These are phyloP conservation scores for Gambusia affinis DNA, from an alignment of 2,113 vertebrate species.

Conservation along the genomic window DNA sequence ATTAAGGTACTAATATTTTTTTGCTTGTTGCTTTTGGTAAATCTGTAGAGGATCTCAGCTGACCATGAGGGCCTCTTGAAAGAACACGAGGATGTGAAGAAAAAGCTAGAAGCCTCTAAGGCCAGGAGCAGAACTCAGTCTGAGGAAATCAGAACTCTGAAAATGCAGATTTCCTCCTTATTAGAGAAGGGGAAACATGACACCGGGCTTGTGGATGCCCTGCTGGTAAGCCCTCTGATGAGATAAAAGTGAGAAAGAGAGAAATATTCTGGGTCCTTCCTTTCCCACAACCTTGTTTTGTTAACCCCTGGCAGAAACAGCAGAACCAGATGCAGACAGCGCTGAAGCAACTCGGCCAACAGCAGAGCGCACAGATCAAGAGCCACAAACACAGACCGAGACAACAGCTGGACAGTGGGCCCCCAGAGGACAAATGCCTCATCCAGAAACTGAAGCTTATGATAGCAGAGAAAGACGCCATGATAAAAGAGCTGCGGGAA, in stretches of 20 bases:
- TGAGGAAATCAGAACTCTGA: conserved; percentile 84
- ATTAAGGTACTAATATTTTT: no score
- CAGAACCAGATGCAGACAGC: conserved; percentile 87
- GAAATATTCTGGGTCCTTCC: neutral
- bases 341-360: conserved; percentile 79
- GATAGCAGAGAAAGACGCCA: conserved; percentile 82
- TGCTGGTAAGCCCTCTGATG: conserved; percentile 82
- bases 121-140: conserved; percentile 86
- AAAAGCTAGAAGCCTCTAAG: conserved; percentile 82
- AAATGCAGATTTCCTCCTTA: conserved; percentile 84
- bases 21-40: neutral
- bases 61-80: conserved; percentile 83
- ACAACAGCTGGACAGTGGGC: conserved; percentile 65
- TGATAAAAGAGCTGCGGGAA: conserved; percentile 80
- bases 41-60: conserved; percentile 76
- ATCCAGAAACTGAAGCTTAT: conserved; percentile 79
- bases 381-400: conserved; percentile 52
- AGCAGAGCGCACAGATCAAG: conserved; percentile 67
- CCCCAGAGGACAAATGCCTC: conserved; percentile 71
- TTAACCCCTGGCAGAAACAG: conserved; percentile 80
- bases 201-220: conserved; percentile 86
- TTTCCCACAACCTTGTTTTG: neutral
- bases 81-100: conserved; percentile 84
- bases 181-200: conserved; percentile 90
- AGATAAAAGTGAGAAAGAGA: neutral